These are phyloP conservation scores for Phortica variegata DNA, from an alignment of 1,140 invertebrate species.

Conservation along the genomic window DNA sequence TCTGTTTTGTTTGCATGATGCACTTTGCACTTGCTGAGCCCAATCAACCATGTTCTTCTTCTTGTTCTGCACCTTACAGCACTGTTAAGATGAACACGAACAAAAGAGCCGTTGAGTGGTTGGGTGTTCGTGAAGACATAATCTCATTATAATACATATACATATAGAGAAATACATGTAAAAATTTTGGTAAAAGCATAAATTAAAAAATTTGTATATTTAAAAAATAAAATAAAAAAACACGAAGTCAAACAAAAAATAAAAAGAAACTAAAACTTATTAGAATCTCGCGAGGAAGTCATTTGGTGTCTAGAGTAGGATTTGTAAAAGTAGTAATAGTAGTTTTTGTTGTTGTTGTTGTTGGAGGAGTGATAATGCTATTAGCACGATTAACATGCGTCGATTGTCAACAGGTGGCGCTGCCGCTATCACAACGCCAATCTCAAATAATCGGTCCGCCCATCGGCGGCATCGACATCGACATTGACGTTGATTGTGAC, in stretches of 20 bases:
- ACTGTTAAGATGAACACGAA: no score
- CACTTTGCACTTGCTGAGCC: no score
- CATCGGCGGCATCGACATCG: no score
- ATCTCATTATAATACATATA: constrained; percentile 47
- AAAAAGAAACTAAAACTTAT: not conserved
- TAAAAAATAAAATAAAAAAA: constrained; percentile 43
- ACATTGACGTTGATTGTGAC: constrained; percentile 7
- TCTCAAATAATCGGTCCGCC: constrained; percentile 35
- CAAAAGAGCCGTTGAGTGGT: no score
- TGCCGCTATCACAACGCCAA: constrained; percentile 35
- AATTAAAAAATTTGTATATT: constrained; percentile 43
- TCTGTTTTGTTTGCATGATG: constrained; percentile 31
- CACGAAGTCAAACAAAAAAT: constrained; percentile 10
- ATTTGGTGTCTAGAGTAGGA: constrained; percentile 6
- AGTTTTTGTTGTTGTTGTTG: no score
- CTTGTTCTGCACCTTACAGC: no score
- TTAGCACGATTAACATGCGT: no score
- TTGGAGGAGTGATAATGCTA: no score
- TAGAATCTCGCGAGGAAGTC: not conserved
- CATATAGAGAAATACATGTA: constrained; percentile 13
- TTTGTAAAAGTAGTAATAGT: constrained; percentile 11
- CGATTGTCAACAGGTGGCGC: constrained; percentile 48
- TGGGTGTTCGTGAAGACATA: no score
- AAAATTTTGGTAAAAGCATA: constrained; percentile 38
- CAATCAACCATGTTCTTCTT: no score